Percentiles rank a stretch among this genome's conserved stretches.
Evolutionary conservation across 37 sponge, comb jelly and placozoan species (phyloP).

Genomic region (Eunapius fragilis): DNA sequence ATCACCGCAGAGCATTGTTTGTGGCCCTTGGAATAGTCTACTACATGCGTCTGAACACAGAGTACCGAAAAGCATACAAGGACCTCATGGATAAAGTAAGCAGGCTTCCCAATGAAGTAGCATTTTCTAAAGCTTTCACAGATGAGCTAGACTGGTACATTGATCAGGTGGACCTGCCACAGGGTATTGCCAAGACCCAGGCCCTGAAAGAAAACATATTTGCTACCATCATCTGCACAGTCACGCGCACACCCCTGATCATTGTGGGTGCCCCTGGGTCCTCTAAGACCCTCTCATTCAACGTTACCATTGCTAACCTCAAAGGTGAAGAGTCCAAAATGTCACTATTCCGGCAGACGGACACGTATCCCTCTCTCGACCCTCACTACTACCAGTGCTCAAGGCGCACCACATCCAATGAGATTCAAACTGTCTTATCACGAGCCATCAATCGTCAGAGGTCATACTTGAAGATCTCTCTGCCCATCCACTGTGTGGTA

Average conservation of each 20-base stretch:
- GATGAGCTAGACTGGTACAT: slow-evolving; percentile 70
- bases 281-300: slow-evolving; percentile 93
- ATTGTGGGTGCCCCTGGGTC: slow-evolving; percentile 94
- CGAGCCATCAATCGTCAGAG: slow-evolving; percentile 83
- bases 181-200: slow-evolving; percentile 86
- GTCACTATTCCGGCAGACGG: slow-evolving; percentile 47
- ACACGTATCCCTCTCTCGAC: slow-evolving; percentile 77
- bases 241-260: slow-evolving; percentile 83
- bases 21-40: slow-evolving; percentile 88
- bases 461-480: slow-evolving; percentile 36
- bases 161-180: slow-evolving; percentile 63
- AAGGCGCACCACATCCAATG: slow-evolving; percentile 83
- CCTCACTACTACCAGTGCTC: slow-evolving; percentile 94
- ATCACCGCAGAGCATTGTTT: slow-evolving; percentile 59
- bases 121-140: slow-evolving; percentile 20
- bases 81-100: slow-evolving; percentile 15
- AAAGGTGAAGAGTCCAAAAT: slow-evolving; percentile 82
- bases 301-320: slow-evolving; percentile 78
- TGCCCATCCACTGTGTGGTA: slow-evolving; percentile 83
- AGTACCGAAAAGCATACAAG: slow-evolving; percentile 49
- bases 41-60: slow-evolving; percentile 78
- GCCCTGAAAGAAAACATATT: slow-evolving; percentile 95
- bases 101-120: not conserved
- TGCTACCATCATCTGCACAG: slow-evolving; percentile 81
- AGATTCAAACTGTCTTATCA: slow-evolving; percentile 87